Evolutionary conservation across 2,888 invertebrate species (phyloP), one percentile per base, ranked within the genome.

Genomic region (Yponomeuta cagnagella): DNA sequence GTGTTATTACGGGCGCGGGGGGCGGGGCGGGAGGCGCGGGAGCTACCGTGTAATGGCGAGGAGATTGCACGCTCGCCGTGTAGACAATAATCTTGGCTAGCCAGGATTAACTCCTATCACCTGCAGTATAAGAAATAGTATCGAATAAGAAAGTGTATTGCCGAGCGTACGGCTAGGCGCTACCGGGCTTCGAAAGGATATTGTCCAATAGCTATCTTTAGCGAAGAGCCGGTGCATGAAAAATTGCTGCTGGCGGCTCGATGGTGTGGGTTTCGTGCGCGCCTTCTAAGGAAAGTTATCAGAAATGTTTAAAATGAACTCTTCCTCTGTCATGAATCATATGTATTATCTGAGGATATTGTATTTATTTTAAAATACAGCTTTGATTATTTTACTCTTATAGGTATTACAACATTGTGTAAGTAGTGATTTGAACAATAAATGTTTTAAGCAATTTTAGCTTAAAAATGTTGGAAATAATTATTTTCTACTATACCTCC

Each of bases 21-120:
- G 84, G 85, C 82, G 78, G 78, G 76, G 82, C 81, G 75, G 78
- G 82, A 81, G 76, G 74, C 76, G 76, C 74, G 75, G 76, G 76
- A 77, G 82, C 84, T 83, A 78, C 84, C 72, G 82, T 76, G 76
- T 78, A 78, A 78, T 77, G 74, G 73, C 37, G 52, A 67, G 58
- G 73, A 72, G 72, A 75, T 73, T 72, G 72, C 70, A 70, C 43
- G 65, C 63, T 63, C 6, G 70, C 65, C 64, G 1, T 43, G 43
- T 43, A 43, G 43, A 43, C 43, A 43, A 8, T 43, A 6, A 43
- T 43, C 43, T 43, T 43, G 43, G 43, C 43, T 8, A 43, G 43
- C 43, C 43, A 8, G 43, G 43, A 43, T 43, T 43, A 6, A 43
- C 43, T 43, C 43, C 43, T 43, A 43, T 43, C 33, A 43, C 43